A percentile compares a stretch with the other conserved stretches of the same genome.
These are phyloP conservation scores for Boulengeromyrus knoepffleri DNA, from an alignment of 2,113 vertebrate genomes.

Conservation along the genomic window DNA sequence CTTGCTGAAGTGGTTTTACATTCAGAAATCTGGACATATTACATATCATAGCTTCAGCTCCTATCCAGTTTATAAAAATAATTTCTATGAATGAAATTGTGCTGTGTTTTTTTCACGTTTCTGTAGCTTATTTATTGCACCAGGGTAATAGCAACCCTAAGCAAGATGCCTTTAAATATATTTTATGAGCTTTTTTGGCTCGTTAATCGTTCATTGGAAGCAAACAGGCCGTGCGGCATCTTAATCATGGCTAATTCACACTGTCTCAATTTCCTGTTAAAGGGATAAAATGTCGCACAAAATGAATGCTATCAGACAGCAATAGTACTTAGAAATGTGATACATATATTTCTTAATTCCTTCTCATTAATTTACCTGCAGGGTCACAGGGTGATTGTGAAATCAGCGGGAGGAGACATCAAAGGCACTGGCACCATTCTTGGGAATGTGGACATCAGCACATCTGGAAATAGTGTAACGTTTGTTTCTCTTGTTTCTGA, in stretches of 20 bases:
- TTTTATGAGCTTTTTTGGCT: not conserved
- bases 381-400: slow-evolving; percentile 74
- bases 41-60: not conserved
- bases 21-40: not conserved
- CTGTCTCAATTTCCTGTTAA: not conserved
- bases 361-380: slow-evolving; percentile 40
- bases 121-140: not conserved
- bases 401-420: slow-evolving; percentile 72
- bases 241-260: not conserved
- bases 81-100: not conserved
- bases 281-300: not conserved
- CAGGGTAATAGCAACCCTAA: not conserved
- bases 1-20: not conserved
- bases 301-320: not conserved
- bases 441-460: slow-evolving; percentile 76
- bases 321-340: not conserved
- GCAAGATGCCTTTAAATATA: not conserved
- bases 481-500: not conserved
- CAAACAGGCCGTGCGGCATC: not conserved
- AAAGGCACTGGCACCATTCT: slow-evolving; percentile 77
- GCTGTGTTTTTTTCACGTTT: not conserved
- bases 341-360: not conserved
- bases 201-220: slow-evolving; percentile 1
- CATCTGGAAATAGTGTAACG: slow-evolving; percentile 72
- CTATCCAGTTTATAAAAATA: not conserved